These are phyloP conservation scores for Stictocephala bisonia DNA, from an alignment of 2,888 invertebrate species.

Conservation along the genomic window DNA sequence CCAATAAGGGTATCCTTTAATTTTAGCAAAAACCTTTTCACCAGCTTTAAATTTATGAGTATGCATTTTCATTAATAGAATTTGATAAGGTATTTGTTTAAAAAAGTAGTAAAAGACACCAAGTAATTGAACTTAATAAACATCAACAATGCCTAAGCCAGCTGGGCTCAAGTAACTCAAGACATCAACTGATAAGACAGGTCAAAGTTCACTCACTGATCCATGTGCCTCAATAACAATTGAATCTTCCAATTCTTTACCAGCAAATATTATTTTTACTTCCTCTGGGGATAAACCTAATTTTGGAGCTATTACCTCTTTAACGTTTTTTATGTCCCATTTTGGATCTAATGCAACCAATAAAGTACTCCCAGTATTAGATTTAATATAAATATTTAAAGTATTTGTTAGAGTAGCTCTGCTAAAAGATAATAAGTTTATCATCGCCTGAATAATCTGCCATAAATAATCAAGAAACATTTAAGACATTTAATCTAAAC, in stretches of 20 bases:
- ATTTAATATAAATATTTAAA: slow-evolving; percentile 76
- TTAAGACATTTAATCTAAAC: too few species aligned
- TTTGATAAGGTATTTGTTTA: too few species aligned
- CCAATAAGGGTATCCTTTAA: too few species aligned
- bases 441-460: slow-evolving; percentile 65
- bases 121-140: too few species aligned
- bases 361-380: slow-evolving; percentile 74
- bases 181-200: too few species aligned
- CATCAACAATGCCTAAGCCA: too few species aligned
- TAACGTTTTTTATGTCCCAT: slow-evolving; percentile 80
- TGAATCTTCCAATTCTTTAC: slow-evolving; percentile 79
- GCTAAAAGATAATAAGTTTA: slow-evolving; percentile 72
- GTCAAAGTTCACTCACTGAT: too few species aligned
- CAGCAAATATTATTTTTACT: slow-evolving; percentile 82
- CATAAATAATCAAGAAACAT: slow-evolving; percentile 5
- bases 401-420: slow-evolving; percentile 71
- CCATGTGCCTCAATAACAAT: slow-evolving; percentile 76
- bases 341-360: slow-evolving; percentile 76
- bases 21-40: too few species aligned
- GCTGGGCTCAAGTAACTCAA: too few species aligned
- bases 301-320: slow-evolving; percentile 76
- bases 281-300: slow-evolving; percentile 76
- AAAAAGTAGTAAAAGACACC: too few species aligned
- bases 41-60: too few species aligned
- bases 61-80: too few species aligned